These are phyloP conservation scores for Helleia helle DNA, from an alignment of 2,888 invertebrate species.

Conservation along the genomic window DNA sequence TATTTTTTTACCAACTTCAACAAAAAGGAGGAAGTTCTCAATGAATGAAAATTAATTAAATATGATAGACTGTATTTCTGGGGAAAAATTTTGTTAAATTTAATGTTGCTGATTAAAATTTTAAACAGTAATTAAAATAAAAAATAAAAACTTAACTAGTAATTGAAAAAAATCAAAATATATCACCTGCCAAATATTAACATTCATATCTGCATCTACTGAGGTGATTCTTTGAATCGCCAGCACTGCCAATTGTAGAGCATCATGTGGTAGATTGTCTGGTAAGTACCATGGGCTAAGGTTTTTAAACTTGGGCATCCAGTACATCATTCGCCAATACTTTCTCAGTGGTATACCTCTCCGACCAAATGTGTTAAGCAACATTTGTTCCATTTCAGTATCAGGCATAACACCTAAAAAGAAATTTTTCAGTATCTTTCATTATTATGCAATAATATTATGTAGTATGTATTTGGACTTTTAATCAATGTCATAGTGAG, in stretches of 20 bases:
- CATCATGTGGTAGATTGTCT: slow-evolving; percentile 82
- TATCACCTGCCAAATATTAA: slow-evolving; percentile 80
- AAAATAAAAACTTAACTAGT: too few species aligned
- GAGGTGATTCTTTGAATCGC: slow-evolving; percentile 89
- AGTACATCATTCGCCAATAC: slow-evolving; percentile 88
- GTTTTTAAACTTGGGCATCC: slow-evolving; percentile 96
- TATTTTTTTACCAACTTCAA: too few species aligned
- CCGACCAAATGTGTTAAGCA: slow-evolving; percentile 88
- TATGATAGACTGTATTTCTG: too few species aligned
- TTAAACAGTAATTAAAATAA: too few species aligned
- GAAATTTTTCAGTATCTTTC: too few species aligned
- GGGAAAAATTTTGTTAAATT: too few species aligned
- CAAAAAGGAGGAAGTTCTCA: too few species aligned
- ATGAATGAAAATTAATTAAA: too few species aligned
- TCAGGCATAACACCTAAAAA: slow-evolving; percentile 89
- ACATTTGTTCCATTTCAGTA: slow-evolving; percentile 86
- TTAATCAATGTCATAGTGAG: too few species aligned
- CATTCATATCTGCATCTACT: slow-evolving; percentile 81
- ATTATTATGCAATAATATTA: too few species aligned
- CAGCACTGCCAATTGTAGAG: slow-evolving; percentile 83
- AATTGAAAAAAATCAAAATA: neutral
- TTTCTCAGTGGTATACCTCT: slow-evolving; percentile 82
- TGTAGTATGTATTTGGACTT: too few species aligned
- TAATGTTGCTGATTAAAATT: too few species aligned
- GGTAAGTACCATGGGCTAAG: slow-evolving; percentile 90